These are phyloP conservation scores for Phoeniculus purpureus DNA, from an alignment of 2,797 vertebrate genomes.

Conservation along the genomic window DNA sequence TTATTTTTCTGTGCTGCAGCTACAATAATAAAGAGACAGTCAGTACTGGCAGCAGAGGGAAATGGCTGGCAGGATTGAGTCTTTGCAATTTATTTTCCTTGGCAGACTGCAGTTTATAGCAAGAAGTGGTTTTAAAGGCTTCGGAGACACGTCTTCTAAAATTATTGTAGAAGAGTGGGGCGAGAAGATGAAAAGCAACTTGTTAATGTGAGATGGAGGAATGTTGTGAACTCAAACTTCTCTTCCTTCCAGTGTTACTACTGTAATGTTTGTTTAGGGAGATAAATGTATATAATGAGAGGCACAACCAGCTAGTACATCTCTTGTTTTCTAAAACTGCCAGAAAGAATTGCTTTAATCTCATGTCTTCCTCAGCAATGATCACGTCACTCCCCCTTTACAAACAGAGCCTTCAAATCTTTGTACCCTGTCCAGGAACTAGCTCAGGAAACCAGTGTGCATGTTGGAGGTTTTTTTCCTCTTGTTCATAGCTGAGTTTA, in stretches of 20 bases:
- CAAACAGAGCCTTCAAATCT: not conserved
- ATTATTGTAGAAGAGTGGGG: not conserved
- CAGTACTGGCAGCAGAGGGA: constrained; percentile 6
- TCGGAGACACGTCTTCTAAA: not conserved
- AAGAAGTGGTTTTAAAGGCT: constrained; percentile 22
- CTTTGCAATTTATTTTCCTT: constrained; percentile 33
- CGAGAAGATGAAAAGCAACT: not conserved
- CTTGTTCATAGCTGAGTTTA: not conserved
- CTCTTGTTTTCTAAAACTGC: not conserved
- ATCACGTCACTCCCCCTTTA: not conserved
- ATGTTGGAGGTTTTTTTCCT: not conserved
- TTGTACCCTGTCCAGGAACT: not conserved
- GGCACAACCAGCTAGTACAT: not conserved
- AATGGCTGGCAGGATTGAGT: not conserved
- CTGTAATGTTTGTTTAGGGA: not conserved
- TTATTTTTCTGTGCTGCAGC: constrained; percentile 14
- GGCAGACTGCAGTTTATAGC: constrained; percentile 15
- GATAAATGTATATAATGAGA: not conserved
- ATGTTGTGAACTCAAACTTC: not conserved
- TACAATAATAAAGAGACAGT: constrained; percentile 1
- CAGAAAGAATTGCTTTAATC: not conserved
- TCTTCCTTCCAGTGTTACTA: not conserved
- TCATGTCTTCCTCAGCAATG: not conserved
- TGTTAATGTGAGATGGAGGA: not conserved
- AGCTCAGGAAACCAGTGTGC: not conserved